These are phyloP conservation scores for Cantharis lateralis DNA, from an alignment of 2,888 invertebrate species.

Conservation along the genomic window DNA sequence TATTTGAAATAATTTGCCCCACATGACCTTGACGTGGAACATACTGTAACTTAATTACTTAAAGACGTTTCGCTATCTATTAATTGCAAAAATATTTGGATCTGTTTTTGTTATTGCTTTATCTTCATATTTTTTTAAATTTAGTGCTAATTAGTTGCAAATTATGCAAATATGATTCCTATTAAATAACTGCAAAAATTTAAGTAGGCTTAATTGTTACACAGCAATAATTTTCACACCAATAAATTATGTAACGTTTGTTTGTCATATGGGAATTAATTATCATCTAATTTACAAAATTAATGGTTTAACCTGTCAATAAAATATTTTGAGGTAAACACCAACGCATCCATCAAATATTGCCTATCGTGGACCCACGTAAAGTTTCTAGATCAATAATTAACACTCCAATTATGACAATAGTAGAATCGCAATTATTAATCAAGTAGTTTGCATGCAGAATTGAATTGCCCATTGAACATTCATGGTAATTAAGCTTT, in stretches of 20 bases:
- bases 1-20: neutral
- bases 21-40: neutral
- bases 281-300: neutral
- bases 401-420: neutral
- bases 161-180: neutral
- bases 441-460: neutral
- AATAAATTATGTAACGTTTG: neutral
- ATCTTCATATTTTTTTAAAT: neutral
- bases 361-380: neutral
- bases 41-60: neutral
- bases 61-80: neutral
- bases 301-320: neutral
- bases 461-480: neutral
- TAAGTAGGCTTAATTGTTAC: neutral
- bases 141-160: neutral
- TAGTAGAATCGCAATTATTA: neutral
- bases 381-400: neutral
- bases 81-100: neutral
- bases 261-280: neutral
- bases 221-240: neutral
- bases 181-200: neutral
- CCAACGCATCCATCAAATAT: too few relatives aligned
- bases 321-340: neutral
- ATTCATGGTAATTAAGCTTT: neutral
- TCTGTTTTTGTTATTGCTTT: neutral